Percentiles rank a stretch among this genome's conserved stretches.
phyloP scores from a whole-genome alignment of 2,113 vertebrate species.

The Melanocharis versteri region DNA sequence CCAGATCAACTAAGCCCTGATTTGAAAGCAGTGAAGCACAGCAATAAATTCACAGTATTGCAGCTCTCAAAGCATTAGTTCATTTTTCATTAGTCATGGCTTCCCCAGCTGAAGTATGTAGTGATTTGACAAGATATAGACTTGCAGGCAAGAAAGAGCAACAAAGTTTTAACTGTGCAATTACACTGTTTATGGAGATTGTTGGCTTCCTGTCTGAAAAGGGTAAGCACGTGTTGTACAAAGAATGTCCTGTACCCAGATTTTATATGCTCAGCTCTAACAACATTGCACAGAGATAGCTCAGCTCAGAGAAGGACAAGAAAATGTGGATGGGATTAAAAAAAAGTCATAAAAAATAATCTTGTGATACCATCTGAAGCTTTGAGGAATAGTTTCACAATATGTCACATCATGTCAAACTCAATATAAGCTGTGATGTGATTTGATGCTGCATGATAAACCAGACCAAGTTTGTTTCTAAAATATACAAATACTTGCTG shows the following conservation, averaged over 20 bases:
- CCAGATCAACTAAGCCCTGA: not conserved
- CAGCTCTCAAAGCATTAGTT: not conserved
- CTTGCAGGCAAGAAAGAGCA: conserved; percentile 15
- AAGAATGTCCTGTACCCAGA: conserved; percentile 8
- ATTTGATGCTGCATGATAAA: conserved; percentile 1
- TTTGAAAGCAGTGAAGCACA: not conserved
- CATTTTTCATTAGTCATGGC: not conserved
- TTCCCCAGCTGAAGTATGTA: not conserved
- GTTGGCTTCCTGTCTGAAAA: not conserved
- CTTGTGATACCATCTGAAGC: not conserved
- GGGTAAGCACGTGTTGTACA: not conserved
- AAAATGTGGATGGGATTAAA: not conserved
- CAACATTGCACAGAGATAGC: not conserved
- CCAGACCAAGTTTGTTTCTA: not conserved
- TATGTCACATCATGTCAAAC: not conserved
- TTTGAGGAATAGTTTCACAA: not conserved
- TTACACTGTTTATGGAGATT: not conserved
- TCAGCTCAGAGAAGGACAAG: not conserved
- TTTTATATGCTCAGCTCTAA: not conserved
- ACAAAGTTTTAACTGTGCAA: not conserved
- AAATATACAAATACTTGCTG: not conserved
- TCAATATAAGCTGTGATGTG: not conserved
- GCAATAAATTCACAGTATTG: not conserved
- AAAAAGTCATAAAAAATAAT: not conserved
- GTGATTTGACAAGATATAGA: conserved; percentile 8